Evolutionary conservation across 2,797 vertebrate genomes (phyloP).

Genomic region (Holocentrus rufus): DNA sequence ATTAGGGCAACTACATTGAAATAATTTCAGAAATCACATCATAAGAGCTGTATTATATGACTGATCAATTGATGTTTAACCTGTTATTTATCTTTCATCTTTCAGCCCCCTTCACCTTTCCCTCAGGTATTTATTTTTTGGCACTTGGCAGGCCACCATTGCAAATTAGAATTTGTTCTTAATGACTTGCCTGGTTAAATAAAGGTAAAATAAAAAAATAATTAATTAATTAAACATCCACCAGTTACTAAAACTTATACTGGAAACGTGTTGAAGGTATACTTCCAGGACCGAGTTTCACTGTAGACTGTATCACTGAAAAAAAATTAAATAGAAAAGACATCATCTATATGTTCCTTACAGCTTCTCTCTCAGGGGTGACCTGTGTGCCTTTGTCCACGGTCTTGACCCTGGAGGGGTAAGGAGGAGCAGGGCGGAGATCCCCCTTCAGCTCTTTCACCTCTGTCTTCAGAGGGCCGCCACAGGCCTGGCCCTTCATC

Average conservation of each 20-base stretch:
- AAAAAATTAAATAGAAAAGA: too few relatives aligned
- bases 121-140: too few relatives aligned
- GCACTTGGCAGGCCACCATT: too few relatives aligned
- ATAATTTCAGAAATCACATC: too few relatives aligned
- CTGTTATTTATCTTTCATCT: too few relatives aligned
- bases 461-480: constrained; percentile 79
- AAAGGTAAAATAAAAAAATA: too few relatives aligned
- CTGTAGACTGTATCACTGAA: not conserved
- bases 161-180: too few relatives aligned
- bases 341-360: constrained; percentile 66
- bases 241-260: not conserved
- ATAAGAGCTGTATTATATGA: too few relatives aligned
- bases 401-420: constrained; percentile 83
- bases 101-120: too few relatives aligned
- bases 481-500: constrained; percentile 80
- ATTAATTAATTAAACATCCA: not conserved
- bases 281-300: not conserved
- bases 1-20: too few relatives aligned
- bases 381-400: constrained; percentile 86
- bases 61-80: too few relatives aligned
- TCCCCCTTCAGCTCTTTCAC: constrained; percentile 81
- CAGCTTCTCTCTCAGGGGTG: constrained; percentile 81
- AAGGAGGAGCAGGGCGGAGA: constrained; percentile 84
- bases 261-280: not conserved
- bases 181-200: too few relatives aligned